Conservation (phyloP, 2,888 invertebrate genomes). For the Imbricaverruca yamaguchii region DNA sequence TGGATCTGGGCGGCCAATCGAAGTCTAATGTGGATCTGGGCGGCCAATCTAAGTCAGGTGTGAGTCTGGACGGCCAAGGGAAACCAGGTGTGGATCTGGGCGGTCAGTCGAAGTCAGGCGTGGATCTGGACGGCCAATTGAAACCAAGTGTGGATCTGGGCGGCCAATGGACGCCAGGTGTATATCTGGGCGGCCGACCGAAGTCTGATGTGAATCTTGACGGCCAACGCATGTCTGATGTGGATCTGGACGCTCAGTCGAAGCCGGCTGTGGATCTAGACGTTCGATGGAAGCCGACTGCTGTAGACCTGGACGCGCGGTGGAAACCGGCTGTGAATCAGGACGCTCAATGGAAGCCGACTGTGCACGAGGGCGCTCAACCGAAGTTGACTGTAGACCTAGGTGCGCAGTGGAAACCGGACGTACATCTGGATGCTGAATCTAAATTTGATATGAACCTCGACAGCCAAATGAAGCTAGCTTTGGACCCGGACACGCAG, state of each 20-base stretch:
- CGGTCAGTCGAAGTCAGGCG: too few relatives aligned
- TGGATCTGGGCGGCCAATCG: too few relatives aligned
- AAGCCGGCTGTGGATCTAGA: neutral
- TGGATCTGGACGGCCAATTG: neutral
- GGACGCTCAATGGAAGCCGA: neutral
- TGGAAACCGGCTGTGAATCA: neutral
- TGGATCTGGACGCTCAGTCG: too few relatives aligned
- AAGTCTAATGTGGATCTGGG: neutral
- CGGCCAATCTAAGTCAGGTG: neutral
- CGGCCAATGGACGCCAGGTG: neutral
- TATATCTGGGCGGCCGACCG: neutral
- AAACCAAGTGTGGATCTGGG: neutral
- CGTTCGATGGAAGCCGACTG: neutral
- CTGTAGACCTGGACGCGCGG: neutral
- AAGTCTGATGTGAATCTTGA: neutral
- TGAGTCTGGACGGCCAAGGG: neutral
- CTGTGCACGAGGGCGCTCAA: too few relatives aligned
- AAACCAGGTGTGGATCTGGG: neutral
- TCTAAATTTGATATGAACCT: too few relatives aligned
- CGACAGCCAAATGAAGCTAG: too few relatives aligned
- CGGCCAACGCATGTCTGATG: neutral
- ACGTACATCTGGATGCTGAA: too few relatives aligned
- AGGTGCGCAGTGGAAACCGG: neutral
- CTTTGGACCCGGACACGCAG: too few relatives aligned
- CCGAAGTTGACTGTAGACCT: too few relatives aligned